phyloP scores from a whole-genome alignment of 1,140 invertebrate species.

The Adelges cooleyi region DNA sequence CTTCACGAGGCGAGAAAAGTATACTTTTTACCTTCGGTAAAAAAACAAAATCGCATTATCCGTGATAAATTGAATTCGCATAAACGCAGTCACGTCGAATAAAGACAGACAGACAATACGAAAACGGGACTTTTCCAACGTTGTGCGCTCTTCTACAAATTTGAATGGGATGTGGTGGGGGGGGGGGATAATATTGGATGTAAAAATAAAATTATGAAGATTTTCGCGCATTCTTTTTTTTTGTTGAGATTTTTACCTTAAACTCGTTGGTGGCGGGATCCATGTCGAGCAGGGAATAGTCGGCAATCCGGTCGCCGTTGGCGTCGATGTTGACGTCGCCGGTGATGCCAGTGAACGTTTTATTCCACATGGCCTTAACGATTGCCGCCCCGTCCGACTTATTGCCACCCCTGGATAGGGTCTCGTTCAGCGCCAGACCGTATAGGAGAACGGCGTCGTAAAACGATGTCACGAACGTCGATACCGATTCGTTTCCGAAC shows the following conservation, averaged over 20 bases:
- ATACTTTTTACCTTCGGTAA: too few species aligned
- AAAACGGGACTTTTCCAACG: too few species aligned
- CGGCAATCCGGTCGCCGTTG: constrained; percentile 81
- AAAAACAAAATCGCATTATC: too few species aligned
- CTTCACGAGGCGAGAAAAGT: too few species aligned
- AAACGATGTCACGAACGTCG: constrained; percentile 84
- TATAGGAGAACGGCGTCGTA: constrained; percentile 92
- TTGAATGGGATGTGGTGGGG: too few species aligned
- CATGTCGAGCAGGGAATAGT: constrained; percentile 84
- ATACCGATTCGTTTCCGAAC: constrained; percentile 60
- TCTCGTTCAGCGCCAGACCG: constrained; percentile 78
- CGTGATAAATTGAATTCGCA: too few species aligned
- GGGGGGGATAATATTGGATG: too few species aligned
- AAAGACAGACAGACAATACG: too few species aligned
- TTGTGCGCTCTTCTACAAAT: too few species aligned
- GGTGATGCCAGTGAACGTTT: constrained; percentile 78
- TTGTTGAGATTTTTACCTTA: constrained; percentile 55
- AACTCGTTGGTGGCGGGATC: constrained; percentile 68
- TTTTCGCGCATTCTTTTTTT: too few species aligned
- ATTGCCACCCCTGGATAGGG: constrained; percentile 51
- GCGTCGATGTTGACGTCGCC: constrained; percentile 81
- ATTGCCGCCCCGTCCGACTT: constrained; percentile 49
- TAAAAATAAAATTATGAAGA: too few species aligned
- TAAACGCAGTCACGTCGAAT: too few species aligned
- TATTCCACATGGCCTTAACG: constrained; percentile 78